Percentiles rank a stretch among this genome's conserved stretches.
Evolutionary conservation across 2,797 vertebrate species (phyloP).

Genomic region (Pseudocheirus occidentalis): DNA sequence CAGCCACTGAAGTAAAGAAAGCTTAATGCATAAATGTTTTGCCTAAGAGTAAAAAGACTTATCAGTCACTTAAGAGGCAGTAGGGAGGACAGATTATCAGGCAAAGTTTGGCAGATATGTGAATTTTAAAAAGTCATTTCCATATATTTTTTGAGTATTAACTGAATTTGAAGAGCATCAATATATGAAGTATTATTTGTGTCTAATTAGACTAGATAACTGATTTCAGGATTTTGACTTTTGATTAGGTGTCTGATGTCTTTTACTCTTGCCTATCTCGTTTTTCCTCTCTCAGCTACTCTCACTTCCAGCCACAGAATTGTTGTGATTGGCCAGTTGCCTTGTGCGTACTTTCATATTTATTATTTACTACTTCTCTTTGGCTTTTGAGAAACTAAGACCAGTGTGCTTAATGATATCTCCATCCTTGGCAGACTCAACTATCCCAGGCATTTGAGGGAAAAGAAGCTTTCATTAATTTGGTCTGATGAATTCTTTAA

Average conservation of each 20-base stretch:
- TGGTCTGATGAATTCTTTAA: background rate
- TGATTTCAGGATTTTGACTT: background rate
- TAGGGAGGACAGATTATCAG: background rate
- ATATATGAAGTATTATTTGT: background rate
- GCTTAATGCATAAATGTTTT: background rate
- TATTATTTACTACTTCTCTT: background rate
- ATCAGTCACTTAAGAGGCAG: background rate
- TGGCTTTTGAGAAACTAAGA: background rate
- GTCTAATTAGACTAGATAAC: background rate
- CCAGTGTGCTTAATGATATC: background rate
- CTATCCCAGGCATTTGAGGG: background rate
- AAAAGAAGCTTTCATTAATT: background rate
- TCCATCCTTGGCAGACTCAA: background rate
- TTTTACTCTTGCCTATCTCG: background rate
- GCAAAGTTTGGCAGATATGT: background rate
- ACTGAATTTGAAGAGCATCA: background rate
- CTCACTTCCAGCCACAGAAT: rapidly evolving
- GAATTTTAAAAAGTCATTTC: background rate
- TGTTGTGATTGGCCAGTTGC: background rate
- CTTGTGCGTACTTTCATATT: background rate
- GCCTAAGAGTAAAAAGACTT: background rate
- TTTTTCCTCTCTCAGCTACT: background rate
- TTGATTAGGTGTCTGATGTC: background rate
- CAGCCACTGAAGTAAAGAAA: background rate
- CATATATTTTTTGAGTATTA: background rate